A percentile compares a stretch with the other conserved stretches of the same genome.
Conservation (phyloP, 2,113 vertebrate genomes). For the Gadus macrocephalus region DNA sequence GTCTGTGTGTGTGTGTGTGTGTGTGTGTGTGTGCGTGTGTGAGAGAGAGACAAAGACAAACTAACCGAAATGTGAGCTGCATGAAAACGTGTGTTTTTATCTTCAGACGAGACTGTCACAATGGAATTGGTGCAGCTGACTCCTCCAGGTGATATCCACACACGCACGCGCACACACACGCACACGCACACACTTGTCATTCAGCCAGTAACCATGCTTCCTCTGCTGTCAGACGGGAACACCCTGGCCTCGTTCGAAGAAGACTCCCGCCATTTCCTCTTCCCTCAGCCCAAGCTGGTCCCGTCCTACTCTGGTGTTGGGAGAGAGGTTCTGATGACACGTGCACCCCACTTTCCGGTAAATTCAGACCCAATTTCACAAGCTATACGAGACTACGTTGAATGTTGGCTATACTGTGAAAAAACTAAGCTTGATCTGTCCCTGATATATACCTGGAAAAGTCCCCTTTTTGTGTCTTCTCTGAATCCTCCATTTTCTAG, state of each 20-base stretch:
- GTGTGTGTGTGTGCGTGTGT: too few species aligned
- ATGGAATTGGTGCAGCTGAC: conserved; percentile 75
- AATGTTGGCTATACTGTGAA: too few species aligned
- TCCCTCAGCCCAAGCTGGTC: conserved; percentile 75
- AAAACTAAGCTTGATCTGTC: too few species aligned
- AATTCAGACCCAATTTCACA: conserved; percentile 30
- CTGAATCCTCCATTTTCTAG: too few species aligned
- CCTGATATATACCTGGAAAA: too few species aligned
- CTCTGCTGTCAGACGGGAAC: conserved; percentile 44
- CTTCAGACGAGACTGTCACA: conserved; percentile 65
- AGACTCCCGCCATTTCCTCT: conserved; percentile 74
- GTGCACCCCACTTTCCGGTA: conserved; percentile 66
- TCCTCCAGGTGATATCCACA: conserved; percentile 62
- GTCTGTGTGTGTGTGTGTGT: too few species aligned
- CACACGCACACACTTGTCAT: too few species aligned
- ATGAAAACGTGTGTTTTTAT: conserved; percentile 19
- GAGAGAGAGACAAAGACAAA: too few species aligned
- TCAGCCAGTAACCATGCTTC: too few species aligned
- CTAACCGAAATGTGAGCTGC: neutral
- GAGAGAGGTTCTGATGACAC: conserved; percentile 76
- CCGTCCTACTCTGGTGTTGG: conserved; percentile 62
- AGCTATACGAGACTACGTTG: neutral
- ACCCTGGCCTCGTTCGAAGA: conserved; percentile 73
- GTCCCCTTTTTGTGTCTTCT: too few species aligned
- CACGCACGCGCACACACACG: conserved; percentile 13